Percentiles rank a stretch among this genome's conserved stretches.
phyloP scores from a whole-genome alignment of 2,797 vertebrate genomes.

The Tauraco hartlaubi region DNA sequence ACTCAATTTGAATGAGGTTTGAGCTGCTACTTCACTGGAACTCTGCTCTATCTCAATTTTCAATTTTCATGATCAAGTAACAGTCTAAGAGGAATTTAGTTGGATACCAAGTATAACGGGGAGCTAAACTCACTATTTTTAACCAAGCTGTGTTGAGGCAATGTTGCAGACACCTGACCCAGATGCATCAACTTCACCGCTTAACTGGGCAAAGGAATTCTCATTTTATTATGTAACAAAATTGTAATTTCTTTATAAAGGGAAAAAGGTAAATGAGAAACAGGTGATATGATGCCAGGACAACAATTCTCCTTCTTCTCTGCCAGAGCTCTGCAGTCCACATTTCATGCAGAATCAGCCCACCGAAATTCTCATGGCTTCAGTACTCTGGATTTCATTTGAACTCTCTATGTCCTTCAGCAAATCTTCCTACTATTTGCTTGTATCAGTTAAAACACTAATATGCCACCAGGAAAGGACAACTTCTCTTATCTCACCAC shows the following conservation, averaged over 20 bases:
- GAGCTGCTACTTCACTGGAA: background rate
- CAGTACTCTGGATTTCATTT: background rate
- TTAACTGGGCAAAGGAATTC: background rate
- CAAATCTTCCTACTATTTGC: background rate
- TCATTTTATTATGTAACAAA: background rate
- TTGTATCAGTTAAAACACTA: background rate
- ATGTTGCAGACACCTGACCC: background rate
- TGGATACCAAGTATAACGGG: background rate
- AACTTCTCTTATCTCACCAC: background rate
- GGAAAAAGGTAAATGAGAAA: background rate
- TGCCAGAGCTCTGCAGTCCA: background rate
- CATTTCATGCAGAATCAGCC: background rate
- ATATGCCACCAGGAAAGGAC: background rate
- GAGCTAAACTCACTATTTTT: background rate
- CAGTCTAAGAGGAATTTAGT: background rate
- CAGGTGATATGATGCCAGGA: rapidly evolving
- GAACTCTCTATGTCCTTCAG: background rate
- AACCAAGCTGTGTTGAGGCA: background rate
- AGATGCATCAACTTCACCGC: background rate
- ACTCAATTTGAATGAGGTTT: background rate
- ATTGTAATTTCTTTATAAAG: background rate
- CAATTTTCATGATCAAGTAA: background rate
- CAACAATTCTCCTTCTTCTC: background rate
- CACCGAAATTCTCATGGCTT: background rate
- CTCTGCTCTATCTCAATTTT: background rate